Percentiles rank a stretch among this genome's conserved stretches.
Conservation (phyloP, 2,113 vertebrate species). For the Lasiurus cinereus region DNA sequence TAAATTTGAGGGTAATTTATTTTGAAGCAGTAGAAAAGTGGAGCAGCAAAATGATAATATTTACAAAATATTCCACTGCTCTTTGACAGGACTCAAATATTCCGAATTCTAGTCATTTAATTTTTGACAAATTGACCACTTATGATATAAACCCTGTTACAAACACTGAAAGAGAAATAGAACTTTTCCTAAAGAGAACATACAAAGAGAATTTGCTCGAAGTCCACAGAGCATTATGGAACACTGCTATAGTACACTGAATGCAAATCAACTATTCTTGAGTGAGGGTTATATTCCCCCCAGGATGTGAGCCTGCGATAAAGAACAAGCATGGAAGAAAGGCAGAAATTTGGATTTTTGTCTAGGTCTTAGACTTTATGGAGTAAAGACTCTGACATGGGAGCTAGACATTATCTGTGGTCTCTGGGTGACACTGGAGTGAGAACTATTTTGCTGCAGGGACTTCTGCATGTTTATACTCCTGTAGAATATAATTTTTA, state of each 20-base stretch:
- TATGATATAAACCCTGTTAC: background rate
- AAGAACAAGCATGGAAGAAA: background rate
- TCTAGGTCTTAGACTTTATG: background rate
- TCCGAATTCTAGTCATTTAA: background rate
- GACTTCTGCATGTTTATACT: background rate
- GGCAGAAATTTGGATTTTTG: background rate
- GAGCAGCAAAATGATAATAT: background rate
- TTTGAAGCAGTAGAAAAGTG: background rate
- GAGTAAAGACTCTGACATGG: background rate
- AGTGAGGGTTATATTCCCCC: background rate
- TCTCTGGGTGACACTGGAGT: background rate
- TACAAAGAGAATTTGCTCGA: background rate
- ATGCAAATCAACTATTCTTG: background rate
- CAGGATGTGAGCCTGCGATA: background rate
- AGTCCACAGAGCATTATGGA: background rate
- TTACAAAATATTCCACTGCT: background rate
- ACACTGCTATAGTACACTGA: rapidly evolving
- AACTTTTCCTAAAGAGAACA: background rate
- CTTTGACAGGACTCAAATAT: background rate
- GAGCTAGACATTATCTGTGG: background rate
- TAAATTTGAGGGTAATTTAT: background rate
- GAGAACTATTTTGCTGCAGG: background rate
- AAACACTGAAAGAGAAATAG: background rate
- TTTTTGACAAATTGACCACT: background rate
- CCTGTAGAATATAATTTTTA: background rate